These are phyloP conservation scores for Lasioglossum oenotherae DNA, from an alignment of 2,888 invertebrate species.

Conservation along the genomic window DNA sequence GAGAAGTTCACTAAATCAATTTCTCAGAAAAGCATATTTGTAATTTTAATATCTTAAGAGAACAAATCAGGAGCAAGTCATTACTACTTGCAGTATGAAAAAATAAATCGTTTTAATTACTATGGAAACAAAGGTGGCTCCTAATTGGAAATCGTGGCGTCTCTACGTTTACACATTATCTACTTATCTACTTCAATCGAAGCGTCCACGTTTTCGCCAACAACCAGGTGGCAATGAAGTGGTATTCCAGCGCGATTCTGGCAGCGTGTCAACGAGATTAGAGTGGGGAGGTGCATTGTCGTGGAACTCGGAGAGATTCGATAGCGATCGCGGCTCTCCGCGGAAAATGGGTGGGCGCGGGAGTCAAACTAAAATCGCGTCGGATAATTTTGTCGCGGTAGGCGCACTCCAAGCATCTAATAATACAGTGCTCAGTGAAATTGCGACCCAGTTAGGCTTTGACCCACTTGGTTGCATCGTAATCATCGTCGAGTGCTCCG, in stretches of 20 bases:
- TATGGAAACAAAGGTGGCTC: too few relatives aligned
- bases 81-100: too few relatives aligned
- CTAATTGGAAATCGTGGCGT: not conserved
- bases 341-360: not conserved
- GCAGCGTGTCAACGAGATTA: not conserved
- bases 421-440: slow-evolving; percentile 68
- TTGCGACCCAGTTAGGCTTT: slow-evolving; percentile 69
- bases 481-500: slow-evolving; percentile 60
- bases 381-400: slow-evolving; percentile 37
- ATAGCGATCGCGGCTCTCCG: not conserved
- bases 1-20: too few relatives aligned
- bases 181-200: not conserved
- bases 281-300: not conserved
- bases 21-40: too few relatives aligned
- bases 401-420: slow-evolving; percentile 49
- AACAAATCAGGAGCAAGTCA: too few relatives aligned
- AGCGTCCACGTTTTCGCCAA: not conserved
- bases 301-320: not conserved
- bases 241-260: not conserved
- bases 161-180: too few relatives aligned
- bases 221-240: not conserved
- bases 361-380: slow-evolving; percentile 25
- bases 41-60: too few relatives aligned
- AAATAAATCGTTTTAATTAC: too few relatives aligned
- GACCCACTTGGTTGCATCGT: slow-evolving; percentile 68